These are phyloP conservation scores for Brachyopa scutellaris DNA, from an alignment of 2,888 invertebrate species.

Conservation along the genomic window DNA sequence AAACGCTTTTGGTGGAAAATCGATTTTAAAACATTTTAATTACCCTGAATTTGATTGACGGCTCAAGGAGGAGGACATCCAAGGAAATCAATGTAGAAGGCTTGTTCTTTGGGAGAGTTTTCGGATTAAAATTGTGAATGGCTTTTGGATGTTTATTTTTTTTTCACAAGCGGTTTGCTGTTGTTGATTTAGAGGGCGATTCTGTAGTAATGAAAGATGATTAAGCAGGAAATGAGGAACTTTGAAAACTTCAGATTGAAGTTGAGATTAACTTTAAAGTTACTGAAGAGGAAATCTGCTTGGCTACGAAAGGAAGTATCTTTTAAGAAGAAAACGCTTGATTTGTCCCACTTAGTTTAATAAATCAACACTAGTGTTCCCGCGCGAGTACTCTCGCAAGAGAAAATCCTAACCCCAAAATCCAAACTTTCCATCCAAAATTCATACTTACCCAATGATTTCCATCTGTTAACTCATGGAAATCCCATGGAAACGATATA, in stretches of 20 bases:
- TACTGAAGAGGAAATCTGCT: no score
- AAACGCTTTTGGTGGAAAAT: constrained; percentile 31
- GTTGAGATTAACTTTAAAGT: no score
- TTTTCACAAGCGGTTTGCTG: constrained; percentile 40
- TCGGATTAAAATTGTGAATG: constrained; percentile 39
- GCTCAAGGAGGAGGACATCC: constrained; percentile 16
- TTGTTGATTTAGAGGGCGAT: background rate
- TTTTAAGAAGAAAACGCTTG: no score
- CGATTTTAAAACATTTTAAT: constrained; percentile 56
- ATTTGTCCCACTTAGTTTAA: no score
- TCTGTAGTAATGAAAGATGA: constrained; percentile 23
- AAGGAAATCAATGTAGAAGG: constrained; percentile 30
- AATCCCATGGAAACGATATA: no score
- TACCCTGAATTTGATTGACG: constrained; percentile 62
- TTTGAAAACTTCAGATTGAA: constrained; percentile 26
- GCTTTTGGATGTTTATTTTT: constrained; percentile 55
- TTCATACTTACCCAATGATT: no score
- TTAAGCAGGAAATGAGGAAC: background rate
- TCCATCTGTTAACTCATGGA: no score
- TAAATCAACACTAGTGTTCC: no score
- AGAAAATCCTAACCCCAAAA: no score
- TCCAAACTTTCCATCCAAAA: no score
- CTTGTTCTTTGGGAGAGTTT: constrained; percentile 22
- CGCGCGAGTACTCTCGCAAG: no score
- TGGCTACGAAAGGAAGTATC: no score